Evolutionary conservation across 2,113 vertebrate genomes (phyloP).

Genomic region (Cyanistes caeruleus): DNA sequence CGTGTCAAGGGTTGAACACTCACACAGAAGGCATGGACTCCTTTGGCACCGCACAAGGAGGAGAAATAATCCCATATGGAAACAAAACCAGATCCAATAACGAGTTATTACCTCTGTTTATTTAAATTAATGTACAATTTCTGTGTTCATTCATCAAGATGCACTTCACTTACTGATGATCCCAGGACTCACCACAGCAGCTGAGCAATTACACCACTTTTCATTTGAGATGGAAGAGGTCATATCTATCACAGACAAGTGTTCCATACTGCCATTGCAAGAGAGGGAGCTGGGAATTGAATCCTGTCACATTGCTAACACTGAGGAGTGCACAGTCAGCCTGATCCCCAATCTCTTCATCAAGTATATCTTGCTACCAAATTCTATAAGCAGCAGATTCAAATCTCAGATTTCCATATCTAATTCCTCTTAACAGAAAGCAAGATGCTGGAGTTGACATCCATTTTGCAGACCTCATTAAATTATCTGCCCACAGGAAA

Average conservation of each 20-base stretch:
- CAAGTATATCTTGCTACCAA: background rate
- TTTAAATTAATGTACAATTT: background rate
- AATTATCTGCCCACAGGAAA: background rate
- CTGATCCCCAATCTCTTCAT: background rate
- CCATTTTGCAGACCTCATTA: background rate
- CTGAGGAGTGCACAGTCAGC: background rate
- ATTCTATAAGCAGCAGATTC: background rate
- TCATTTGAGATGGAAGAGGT: background rate
- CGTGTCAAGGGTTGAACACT: background rate
- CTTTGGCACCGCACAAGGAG: background rate
- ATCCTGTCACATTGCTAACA: background rate
- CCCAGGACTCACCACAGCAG: background rate
- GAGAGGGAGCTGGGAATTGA: background rate
- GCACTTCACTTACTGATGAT: background rate
- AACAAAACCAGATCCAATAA: background rate
- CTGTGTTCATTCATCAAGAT: background rate
- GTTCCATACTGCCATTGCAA: fast-evolving
- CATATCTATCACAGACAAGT: background rate
- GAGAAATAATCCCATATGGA: background rate
- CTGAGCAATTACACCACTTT: background rate
- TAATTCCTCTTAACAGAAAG: background rate
- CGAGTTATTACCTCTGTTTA: background rate
- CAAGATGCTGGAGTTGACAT: background rate
- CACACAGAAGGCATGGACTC: background rate
- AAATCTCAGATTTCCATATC: background rate